These are phyloP conservation scores for Ennomos fuscantarius DNA, from an alignment of 2,888 invertebrate species.

Conservation along the genomic window DNA sequence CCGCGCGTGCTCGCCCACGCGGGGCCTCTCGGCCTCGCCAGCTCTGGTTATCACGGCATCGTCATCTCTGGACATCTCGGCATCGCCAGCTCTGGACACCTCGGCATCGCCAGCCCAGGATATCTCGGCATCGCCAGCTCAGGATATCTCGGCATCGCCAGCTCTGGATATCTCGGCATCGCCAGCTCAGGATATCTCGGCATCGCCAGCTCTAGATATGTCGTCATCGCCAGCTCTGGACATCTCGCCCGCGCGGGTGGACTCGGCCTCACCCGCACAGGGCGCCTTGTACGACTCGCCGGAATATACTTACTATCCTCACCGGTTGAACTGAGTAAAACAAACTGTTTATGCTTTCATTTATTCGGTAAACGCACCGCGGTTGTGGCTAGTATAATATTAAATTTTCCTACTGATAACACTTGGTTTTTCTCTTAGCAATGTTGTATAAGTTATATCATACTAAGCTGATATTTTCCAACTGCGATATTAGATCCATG, in stretches of 20 bases:
- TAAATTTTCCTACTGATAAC: not conserved
- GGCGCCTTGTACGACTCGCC: slow-evolving; percentile 55
- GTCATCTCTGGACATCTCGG: no score
- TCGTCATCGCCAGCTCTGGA: no score
- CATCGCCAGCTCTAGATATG: no score
- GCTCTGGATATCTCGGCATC: no score
- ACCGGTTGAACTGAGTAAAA: slow-evolving; percentile 49
- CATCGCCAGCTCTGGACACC: no score
- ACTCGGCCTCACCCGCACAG: not conserved
- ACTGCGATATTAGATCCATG: slow-evolving; percentile 91
- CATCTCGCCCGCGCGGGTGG: not conserved
- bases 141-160: no score
- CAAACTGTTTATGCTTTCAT: slow-evolving; percentile 1
- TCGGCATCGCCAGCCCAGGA: no score
- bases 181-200: no score
- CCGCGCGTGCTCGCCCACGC: not conserved
- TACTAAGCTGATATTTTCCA: slow-evolving; percentile 86
- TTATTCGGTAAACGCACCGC: not conserved
- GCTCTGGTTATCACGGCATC: no score
- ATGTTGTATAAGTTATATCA: slow-evolving; percentile 16
- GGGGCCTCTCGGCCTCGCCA: no score
- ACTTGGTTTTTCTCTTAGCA: not conserved
- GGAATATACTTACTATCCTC: slow-evolving; percentile 68
- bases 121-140: no score
- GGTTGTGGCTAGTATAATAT: no score